Evolutionary conservation across 1,140 invertebrate genomes (phyloP).

Genomic region (Drosophila lowei): DNA sequence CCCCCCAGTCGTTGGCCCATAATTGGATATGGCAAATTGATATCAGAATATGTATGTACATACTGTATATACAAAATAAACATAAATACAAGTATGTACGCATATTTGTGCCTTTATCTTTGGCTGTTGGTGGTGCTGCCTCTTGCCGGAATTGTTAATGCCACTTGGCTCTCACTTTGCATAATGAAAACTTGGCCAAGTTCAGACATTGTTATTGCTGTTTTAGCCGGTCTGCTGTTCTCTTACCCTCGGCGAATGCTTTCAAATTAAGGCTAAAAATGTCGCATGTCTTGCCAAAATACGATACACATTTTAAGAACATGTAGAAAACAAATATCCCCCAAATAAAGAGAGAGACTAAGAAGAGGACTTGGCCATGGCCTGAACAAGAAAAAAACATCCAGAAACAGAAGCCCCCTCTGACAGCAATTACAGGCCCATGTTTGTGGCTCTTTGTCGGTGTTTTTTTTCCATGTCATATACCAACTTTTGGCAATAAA

Average conservation of each 20-base stretch:
- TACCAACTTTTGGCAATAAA: slow-evolving; percentile 67
- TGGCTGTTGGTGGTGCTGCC: slow-evolving; percentile 21
- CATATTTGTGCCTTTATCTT: slow-evolving; percentile 32
- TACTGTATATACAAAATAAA: neutral
- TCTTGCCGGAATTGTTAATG: slow-evolving; percentile 50
- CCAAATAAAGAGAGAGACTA: slow-evolving; percentile 24
- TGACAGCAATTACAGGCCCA: slow-evolving; percentile 44
- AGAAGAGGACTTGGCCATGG: slow-evolving; percentile 33
- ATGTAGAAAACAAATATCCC: slow-evolving; percentile 20
- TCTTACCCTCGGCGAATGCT: slow-evolving; percentile 47
- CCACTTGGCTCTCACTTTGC: slow-evolving; percentile 60
- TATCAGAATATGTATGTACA: slow-evolving; percentile 18
- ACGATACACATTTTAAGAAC: slow-evolving; percentile 28
- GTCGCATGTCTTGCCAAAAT: slow-evolving; percentile 63
- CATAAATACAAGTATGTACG: neutral
- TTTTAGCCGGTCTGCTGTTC: slow-evolving; percentile 15
- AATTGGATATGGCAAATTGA: slow-evolving; percentile 43
- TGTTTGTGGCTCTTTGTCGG: slow-evolving; percentile 35
- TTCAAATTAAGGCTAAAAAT: slow-evolving; percentile 66
- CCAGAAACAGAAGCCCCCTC: slow-evolving; percentile 3
- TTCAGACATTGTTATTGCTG: slow-evolving; percentile 45
- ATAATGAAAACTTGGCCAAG: slow-evolving; percentile 68
- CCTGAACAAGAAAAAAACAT: slow-evolving; percentile 12
- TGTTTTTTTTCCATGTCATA: slow-evolving; percentile 54
- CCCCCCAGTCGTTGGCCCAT: slow-evolving; percentile 10